These are phyloP conservation scores for Ctenoplectra terminalis DNA, from an alignment of 1,140 invertebrate genomes.

Conservation along the genomic window DNA sequence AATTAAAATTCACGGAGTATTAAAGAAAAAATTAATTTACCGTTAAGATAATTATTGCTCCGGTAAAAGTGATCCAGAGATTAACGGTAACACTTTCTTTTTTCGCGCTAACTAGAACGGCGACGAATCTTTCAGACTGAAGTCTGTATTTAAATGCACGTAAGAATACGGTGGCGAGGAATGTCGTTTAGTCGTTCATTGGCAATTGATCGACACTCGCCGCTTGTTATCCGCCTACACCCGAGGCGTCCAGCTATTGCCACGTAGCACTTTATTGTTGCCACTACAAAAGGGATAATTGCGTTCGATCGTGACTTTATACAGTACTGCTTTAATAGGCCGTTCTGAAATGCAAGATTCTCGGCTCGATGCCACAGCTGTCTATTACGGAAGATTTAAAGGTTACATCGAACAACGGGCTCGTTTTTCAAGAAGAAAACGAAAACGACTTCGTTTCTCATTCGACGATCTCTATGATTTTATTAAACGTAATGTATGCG, in stretches of 20 bases:
- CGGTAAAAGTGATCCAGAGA: background rate
- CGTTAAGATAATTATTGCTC: no score
- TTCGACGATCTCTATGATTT: background rate
- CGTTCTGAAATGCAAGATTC: slow-evolving; percentile 28
- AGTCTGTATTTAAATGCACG: background rate
- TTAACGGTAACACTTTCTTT: background rate
- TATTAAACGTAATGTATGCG: no score
- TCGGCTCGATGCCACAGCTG: background rate
- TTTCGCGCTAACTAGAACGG: background rate
- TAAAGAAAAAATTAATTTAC: no score
- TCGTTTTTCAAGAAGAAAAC: background rate
- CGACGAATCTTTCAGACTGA: background rate
- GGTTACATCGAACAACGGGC: background rate
- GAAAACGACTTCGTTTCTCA: background rate
- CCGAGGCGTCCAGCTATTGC: slow-evolving; percentile 39
- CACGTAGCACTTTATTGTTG: slow-evolving; percentile 41
- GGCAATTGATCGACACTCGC: slow-evolving; percentile 41
- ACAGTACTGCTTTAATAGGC: slow-evolving; percentile 23
- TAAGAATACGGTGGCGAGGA: slow-evolving; percentile 20
- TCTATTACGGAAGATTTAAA: slow-evolving; percentile 34
- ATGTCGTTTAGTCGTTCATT: slow-evolving; percentile 47
- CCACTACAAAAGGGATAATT: slow-evolving; percentile 58
- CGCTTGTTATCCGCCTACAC: slow-evolving; percentile 55
- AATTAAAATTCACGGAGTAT: no score
- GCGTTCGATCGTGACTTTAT: slow-evolving; percentile 27